A percentile compares a stretch with the other conserved stretches of the same genome.
Evolutionary conservation across 2,113 vertebrate species (phyloP).

Genomic region (Planiliza haematocheilus): DNA sequence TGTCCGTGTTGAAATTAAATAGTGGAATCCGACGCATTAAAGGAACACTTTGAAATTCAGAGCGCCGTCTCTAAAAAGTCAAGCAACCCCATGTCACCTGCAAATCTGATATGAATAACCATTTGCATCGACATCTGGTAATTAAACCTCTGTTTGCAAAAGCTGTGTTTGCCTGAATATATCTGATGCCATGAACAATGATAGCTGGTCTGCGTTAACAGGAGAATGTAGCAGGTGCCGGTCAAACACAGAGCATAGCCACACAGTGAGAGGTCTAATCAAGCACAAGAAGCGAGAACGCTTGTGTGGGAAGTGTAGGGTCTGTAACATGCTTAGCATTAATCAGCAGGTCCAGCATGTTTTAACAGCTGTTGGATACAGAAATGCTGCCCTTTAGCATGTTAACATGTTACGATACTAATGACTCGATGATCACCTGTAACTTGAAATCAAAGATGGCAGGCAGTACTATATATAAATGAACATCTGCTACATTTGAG

Average conservation of each 20-base stretch:
- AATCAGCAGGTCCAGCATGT: slow-evolving; percentile 12
- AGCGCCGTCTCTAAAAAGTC: too few species aligned
- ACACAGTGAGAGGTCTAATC: slow-evolving; percentile 25
- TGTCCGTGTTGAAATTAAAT: too few species aligned
- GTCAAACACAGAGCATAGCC: not conserved
- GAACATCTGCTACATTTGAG: too few species aligned
- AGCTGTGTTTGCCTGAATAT: slow-evolving; percentile 5
- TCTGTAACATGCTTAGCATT: slow-evolving; percentile 1
- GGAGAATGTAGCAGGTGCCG: slow-evolving; percentile 12
- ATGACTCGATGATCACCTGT: not conserved
- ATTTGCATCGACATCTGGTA: not conserved
- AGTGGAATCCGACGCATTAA: too few species aligned
- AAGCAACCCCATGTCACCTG: not conserved
- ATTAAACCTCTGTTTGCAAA: slow-evolving; percentile 25
- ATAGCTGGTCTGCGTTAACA: slow-evolving; percentile 7
- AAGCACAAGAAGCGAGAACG: slow-evolving; percentile 15
- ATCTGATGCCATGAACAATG: slow-evolving; percentile 16
- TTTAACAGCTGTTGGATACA: slow-evolving; percentile 5
- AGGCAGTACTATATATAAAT: too few species aligned
- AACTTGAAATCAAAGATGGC: not conserved
- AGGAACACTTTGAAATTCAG: too few species aligned
- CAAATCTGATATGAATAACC: slow-evolving; percentile 7
- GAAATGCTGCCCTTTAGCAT: not conserved
- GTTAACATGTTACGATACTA: slow-evolving; percentile 7
- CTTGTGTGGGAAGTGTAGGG: slow-evolving; percentile 1